Evolutionary conservation across 1,140 invertebrate species (phyloP).

Genomic region (Drosophila bifasciata): DNA sequence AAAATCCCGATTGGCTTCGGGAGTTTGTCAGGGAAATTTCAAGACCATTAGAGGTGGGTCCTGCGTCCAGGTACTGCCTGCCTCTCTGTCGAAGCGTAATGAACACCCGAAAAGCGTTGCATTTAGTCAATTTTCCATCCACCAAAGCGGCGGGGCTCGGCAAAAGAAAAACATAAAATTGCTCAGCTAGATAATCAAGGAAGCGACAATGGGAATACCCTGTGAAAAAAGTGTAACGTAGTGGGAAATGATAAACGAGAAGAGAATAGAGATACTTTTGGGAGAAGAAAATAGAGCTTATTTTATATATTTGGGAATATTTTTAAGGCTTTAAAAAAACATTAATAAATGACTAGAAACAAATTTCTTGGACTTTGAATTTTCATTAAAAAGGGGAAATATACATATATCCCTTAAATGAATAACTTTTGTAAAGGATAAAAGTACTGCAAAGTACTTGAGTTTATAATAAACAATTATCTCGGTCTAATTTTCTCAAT

Average conservation of each 20-base stretch:
- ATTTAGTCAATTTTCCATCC: slow-evolving; percentile 76
- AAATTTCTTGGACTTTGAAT: no score
- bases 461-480: no score
- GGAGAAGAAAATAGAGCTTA: no score
- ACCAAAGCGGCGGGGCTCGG: slow-evolving; percentile 32
- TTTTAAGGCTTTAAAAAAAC: no score
- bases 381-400: no score
- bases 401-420: no score
- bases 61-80: slow-evolving; percentile 4
- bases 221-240: neutral
- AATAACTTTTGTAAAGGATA: no score
- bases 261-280: neutral
- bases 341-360: no score
- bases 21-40: slow-evolving; percentile 55
- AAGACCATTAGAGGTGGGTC: slow-evolving; percentile 45
- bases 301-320: no score
- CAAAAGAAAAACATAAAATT: slow-evolving; percentile 14
- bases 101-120: slow-evolving; percentile 60
- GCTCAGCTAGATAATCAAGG: neutral
- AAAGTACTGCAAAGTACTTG: no score
- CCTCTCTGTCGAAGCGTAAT: slow-evolving; percentile 40
- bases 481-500: no score
- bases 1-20: slow-evolving; percentile 58
- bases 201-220: neutral
- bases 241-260: neutral